Conservation (phyloP, 2,113 vertebrate species). For the Beaufortia kweichowensis region DNA sequence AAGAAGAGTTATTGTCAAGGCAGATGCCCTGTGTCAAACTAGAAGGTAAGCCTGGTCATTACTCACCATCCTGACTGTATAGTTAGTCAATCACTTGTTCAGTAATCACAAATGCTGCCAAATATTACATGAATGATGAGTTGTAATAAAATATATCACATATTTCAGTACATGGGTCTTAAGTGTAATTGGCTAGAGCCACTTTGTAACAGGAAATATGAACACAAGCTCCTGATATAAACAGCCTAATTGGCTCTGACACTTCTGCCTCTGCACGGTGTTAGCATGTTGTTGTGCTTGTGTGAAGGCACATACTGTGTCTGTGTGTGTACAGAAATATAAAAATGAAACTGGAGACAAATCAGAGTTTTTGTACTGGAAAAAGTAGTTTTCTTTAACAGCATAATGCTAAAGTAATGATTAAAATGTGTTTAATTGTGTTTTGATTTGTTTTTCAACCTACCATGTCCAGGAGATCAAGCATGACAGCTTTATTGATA, state of each 20-base stretch:
- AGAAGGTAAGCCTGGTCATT: slow-evolving; percentile 78
- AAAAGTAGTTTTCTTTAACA: too few species aligned
- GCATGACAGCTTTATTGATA: slow-evolving; percentile 76
- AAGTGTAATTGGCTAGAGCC: slow-evolving; percentile 83
- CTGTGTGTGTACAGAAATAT: too few species aligned
- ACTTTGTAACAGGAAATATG: slow-evolving; percentile 73
- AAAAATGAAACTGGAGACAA: too few species aligned
- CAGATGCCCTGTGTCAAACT: slow-evolving; percentile 48
- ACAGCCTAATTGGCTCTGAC: slow-evolving; percentile 71
- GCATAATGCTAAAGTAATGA: too few species aligned
- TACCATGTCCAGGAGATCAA: slow-evolving; percentile 63
- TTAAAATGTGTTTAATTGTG: not conserved
- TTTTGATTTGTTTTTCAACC: slow-evolving; percentile 55
- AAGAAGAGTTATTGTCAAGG: slow-evolving; percentile 75
- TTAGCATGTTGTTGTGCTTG: slow-evolving; percentile 46
- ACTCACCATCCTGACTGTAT: slow-evolving; percentile 89
- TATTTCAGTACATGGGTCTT: slow-evolving; percentile 85
- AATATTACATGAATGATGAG: slow-evolving; percentile 93
- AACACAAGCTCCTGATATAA: slow-evolving; percentile 76
- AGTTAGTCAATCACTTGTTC: slow-evolving; percentile 98
- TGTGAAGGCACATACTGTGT: not conserved
- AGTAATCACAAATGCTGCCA: slow-evolving; percentile 96
- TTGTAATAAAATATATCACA: slow-evolving; percentile 90
- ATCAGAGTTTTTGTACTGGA: too few species aligned
- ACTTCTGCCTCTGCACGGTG: slow-evolving; percentile 13